Conservation (phyloP, 2,888 invertebrate genomes). For the Cryptophagus acutangulus region DNA sequence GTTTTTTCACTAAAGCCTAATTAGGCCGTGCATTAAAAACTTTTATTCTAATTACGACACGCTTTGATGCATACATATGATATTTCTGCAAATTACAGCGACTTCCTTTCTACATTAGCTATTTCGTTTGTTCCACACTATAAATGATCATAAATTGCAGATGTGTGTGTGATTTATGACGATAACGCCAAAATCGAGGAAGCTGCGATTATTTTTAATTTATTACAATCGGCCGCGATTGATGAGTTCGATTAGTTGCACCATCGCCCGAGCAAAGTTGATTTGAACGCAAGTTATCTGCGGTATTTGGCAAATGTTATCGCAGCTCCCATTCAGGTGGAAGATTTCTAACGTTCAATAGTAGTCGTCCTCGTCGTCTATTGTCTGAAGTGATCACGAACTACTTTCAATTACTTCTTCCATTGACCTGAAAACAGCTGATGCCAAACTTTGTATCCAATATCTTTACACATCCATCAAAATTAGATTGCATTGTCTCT, state of each 20-base stretch:
- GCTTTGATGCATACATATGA: background rate
- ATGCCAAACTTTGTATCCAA: conserved; percentile 2
- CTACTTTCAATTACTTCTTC: conserved; percentile 8
- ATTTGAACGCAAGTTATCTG: conserved; percentile 7
- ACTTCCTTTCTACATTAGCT: too few species aligned
- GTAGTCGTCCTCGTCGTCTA: too few species aligned
- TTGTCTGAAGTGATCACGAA: conserved; percentile 18
- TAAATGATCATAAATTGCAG: too few species aligned
- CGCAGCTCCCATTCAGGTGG: conserved; percentile 16
- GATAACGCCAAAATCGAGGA: too few species aligned
- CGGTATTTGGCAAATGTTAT: conserved; percentile 9
- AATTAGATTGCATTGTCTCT: too few species aligned
- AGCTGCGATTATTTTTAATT: too few species aligned
- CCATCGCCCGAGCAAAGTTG: too few species aligned
- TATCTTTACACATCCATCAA: too few species aligned
- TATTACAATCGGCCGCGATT: too few species aligned
- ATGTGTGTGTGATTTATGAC: too few species aligned
- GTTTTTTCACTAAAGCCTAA: conserved; percentile 1
- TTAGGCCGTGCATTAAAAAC: background rate
- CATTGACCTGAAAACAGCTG: conserved; percentile 5
- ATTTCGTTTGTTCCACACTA: too few species aligned
- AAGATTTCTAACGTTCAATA: conserved; percentile 11
- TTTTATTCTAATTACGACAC: conserved; percentile 1
- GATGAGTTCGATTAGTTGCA: too few species aligned
- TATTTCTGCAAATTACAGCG: conserved; percentile 1